A percentile compares a stretch with the other conserved stretches of the same genome.
Conservation (phyloP, 2,797 vertebrate species). For the Cichlasoma orientale region DNA sequence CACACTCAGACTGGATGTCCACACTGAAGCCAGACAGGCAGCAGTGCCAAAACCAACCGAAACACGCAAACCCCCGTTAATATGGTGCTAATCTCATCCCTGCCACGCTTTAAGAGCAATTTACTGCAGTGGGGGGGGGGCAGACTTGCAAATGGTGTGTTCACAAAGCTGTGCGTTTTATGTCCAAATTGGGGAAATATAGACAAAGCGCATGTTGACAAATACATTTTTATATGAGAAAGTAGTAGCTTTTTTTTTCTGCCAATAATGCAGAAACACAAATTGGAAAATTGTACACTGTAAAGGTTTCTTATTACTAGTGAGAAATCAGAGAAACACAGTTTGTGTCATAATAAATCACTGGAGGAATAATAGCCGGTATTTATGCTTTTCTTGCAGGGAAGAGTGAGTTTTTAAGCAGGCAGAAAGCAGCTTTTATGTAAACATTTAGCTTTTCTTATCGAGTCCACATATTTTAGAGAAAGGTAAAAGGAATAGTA, state of each 20-base stretch:
- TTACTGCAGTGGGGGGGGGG: slow-evolving; percentile 36
- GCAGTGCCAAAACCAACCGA: slow-evolving; percentile 39
- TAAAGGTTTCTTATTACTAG: not conserved
- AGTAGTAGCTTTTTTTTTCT: not conserved
- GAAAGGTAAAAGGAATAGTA: not conserved
- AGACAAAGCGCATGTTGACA: not conserved
- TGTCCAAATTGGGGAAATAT: not conserved
- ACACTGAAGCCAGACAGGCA: slow-evolving; percentile 39
- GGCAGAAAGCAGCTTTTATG: not conserved
- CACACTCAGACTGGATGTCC: slow-evolving; percentile 40
- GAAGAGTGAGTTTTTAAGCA: not conserved
- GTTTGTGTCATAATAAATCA: not conserved
- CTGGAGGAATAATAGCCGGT: not conserved
- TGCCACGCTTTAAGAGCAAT: slow-evolving; percentile 49
- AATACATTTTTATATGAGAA: not conserved
- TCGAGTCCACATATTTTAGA: not conserved
- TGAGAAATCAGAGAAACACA: not conserved
- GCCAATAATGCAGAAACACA: not conserved
- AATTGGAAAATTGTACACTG: fast-evolving
- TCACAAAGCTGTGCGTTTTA: not conserved
- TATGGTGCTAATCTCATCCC: slow-evolving; percentile 58
- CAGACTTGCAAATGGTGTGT: not conserved
- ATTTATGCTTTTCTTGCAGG: not conserved
- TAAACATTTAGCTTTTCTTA: not conserved
- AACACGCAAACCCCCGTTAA: slow-evolving; percentile 59